Evolutionary conservation across 2,888 invertebrate genomes (phyloP), one percentile per base, ranked within the genome.

Genomic region (Digitonthophagus gazella): DNA sequence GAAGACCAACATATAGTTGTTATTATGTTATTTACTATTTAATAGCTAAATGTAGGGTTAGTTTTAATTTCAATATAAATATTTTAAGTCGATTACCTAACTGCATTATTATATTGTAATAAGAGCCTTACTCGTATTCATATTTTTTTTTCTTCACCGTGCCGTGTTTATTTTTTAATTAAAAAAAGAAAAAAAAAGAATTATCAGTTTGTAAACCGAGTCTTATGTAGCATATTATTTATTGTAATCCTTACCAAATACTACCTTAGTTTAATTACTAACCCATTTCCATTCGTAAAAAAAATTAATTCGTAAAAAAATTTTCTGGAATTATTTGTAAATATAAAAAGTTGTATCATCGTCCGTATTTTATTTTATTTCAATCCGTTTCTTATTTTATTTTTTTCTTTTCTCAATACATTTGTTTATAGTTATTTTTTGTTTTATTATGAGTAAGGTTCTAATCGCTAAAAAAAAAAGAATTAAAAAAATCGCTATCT

Each of bases 31-130:
- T 75, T 77, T 79, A 79, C 78, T 79, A 78, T 78, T 79, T 78
- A 78, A 79, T 79, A 80, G 79, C 78, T 79, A 80, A 75, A 79
- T 79, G 77, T 80, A 82, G 80, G 61, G 79, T 78, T 82, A 82
- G 80, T 79, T 79, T 79, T 81, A 81, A 81, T 79, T 81, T 79
- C 66, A 77, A 79, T 77, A 77, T 78, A 80, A 79, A 76, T 76
- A 78, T 78, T 79, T 76, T 80, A 81, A 82, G 80, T 80, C 80
- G 76, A 76, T 81, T 81, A 79, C 28, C 28, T 80, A 81, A 81
- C 80, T 81, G 80, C 80, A 78, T 80, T 77, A 77, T 76, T 78
- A 77, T 80, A 79, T 78, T 76, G 79, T 75, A 78, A 44, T 78
- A 77, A 76, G 78, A 78, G 78, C 80, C 80, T 81, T 80, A 80